These are phyloP conservation scores for Styela plicata DNA, from an alignment of 23 tunicate species.

Conservation along the genomic window DNA sequence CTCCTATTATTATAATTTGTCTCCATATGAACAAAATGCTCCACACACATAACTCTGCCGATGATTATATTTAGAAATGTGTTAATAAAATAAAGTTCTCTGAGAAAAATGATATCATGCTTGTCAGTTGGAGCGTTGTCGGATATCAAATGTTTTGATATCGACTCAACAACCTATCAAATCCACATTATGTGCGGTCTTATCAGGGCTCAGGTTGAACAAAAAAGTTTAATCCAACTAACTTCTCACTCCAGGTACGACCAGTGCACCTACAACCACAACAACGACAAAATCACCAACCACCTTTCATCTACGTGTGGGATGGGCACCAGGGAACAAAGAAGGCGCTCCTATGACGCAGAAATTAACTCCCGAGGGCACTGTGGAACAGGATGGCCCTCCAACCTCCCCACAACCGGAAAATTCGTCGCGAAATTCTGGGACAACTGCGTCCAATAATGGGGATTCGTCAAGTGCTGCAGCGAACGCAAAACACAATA, in stretches of 20 bases:
- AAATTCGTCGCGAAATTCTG: background rate
- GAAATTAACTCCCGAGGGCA: background rate
- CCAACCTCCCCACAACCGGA: background rate
- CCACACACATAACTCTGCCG: no score
- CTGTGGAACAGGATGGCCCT: background rate
- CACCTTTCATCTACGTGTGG: background rate
- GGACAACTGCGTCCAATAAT: background rate
- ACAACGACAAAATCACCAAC: background rate
- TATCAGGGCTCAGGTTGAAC: no score
- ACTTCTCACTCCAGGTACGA: background rate
- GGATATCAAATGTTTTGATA: background rate
- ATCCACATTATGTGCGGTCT: no score
- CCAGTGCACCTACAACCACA: background rate
- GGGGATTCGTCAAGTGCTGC: background rate
- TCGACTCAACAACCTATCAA: background rate
- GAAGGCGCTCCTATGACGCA: background rate
- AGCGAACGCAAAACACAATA: background rate
- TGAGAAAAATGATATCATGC: background rate
- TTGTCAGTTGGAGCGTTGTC: background rate
- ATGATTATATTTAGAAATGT: no score
- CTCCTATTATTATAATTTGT: no score
- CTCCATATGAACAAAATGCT: no score
- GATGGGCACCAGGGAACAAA: background rate
- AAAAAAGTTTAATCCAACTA: background rate
- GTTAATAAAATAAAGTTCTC: no score